These are phyloP conservation scores for Bubo blakistoni DNA, from an alignment of 2,113 vertebrate species.

Conservation along the genomic window DNA sequence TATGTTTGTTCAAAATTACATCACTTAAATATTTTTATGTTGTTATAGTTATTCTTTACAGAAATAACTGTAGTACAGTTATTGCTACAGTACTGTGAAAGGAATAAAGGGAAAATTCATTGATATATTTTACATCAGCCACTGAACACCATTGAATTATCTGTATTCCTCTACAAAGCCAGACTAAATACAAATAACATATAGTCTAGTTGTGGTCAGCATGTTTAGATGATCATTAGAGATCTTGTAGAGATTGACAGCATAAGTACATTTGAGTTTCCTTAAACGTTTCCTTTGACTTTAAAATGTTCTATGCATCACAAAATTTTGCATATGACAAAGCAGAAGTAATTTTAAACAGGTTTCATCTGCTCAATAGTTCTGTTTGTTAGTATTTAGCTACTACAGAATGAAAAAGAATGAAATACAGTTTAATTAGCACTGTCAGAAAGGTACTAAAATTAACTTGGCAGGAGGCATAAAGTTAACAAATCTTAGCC, in stretches of 20 bases:
- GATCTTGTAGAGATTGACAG: not conserved
- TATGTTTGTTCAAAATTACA: not conserved
- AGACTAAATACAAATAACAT: not conserved
- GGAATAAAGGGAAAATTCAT: not conserved
- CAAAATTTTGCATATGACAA: not conserved
- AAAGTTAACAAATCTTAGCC: slow-evolving; percentile 5
- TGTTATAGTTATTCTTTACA: not conserved
- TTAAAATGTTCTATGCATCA: not conserved
- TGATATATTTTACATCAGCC: not conserved
- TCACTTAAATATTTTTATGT: not conserved
- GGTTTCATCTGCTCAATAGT: not conserved
- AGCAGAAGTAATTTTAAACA: not conserved
- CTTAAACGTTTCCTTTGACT: not conserved
- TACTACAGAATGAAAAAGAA: not conserved
- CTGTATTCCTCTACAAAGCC: not conserved
- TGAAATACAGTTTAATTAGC: not conserved
- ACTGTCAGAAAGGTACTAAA: not conserved
- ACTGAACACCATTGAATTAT: not conserved
- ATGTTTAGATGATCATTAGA: not conserved
- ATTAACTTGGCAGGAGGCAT: not conserved
- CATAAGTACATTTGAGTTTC: not conserved
- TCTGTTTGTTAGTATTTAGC: not conserved
- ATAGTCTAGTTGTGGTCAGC: not conserved
- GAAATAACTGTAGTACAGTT: not conserved
- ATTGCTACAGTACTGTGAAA: not conserved